Conservation (phyloP, 2,113 vertebrate species). For the Vimba vimba region DNA sequence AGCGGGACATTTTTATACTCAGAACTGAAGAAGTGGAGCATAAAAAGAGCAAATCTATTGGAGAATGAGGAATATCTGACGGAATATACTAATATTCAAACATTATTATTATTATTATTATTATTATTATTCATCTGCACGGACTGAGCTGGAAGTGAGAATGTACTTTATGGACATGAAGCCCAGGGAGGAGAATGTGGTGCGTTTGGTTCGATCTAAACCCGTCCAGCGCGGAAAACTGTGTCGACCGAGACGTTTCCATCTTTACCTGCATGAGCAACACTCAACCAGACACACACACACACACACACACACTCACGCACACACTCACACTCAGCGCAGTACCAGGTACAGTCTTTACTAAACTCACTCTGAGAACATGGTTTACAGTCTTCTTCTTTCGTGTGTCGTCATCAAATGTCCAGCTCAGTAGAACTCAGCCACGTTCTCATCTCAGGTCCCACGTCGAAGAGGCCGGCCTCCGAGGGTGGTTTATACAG, state of each 20-base stretch:
- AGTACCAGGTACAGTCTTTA: not conserved
- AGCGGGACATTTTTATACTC: not conserved
- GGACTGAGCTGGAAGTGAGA: conserved; percentile 51
- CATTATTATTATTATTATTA: not conserved
- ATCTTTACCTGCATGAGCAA: not conserved
- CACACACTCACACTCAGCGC: too few relatives aligned
- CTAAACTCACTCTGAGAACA: conserved; percentile 48
- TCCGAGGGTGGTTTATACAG: too few relatives aligned
- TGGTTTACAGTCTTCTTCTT: too few relatives aligned
- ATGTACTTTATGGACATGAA: conserved; percentile 37
- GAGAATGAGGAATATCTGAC: not conserved
- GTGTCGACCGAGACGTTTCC: not conserved
- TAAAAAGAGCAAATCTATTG: not conserved
- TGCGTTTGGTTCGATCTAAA: conserved; percentile 16
- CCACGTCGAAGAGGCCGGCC: too few relatives aligned
- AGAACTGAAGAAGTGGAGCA: not conserved
- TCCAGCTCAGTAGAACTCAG: too few relatives aligned
- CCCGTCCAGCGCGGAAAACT: not conserved
- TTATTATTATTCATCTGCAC: not conserved
- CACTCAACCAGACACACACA: conserved; percentile 13
- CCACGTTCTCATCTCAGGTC: too few relatives aligned
- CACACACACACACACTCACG: too few relatives aligned
- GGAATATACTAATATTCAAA: not conserved
- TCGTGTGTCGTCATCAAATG: too few relatives aligned
- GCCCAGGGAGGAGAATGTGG: not conserved